Percentiles rank a stretch among this genome's conserved stretches.
phyloP scores from a whole-genome alignment of 2,797 vertebrate species.

The Sternotherus odoratus region DNA sequence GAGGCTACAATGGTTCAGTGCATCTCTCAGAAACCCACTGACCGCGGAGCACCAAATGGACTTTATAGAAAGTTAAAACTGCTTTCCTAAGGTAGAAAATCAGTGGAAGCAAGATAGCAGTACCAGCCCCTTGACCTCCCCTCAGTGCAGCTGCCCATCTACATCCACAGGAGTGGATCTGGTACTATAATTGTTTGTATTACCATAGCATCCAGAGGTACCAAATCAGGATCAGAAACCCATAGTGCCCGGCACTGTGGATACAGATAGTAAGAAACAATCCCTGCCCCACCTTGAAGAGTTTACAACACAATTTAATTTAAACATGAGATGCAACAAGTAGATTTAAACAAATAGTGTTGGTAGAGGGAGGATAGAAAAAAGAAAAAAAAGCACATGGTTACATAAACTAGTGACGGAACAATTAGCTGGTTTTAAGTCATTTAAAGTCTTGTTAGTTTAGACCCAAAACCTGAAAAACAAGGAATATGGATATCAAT shows the following conservation, averaged over 20 bases:
- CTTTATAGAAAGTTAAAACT: not conserved
- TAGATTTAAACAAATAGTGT: not conserved
- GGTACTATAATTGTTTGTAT: accelerated
- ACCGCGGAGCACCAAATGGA: not conserved
- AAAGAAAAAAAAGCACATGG: not conserved
- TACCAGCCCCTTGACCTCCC: not conserved
- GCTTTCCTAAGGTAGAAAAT: not conserved
- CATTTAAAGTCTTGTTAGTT: not conserved
- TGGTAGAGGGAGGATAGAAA: not conserved
- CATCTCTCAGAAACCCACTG: not conserved
- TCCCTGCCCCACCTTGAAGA: not conserved
- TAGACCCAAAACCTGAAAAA: not conserved
- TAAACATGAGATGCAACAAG: not conserved
- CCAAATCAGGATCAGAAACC: not conserved
- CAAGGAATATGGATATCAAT: not conserved
- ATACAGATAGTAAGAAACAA: not conserved
- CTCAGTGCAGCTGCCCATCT: not conserved
- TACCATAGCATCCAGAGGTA: not conserved
- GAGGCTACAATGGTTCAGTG: not conserved
- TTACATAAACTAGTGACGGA: not conserved
- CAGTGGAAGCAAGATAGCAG: not conserved
- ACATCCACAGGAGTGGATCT: not conserved
- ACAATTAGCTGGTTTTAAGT: not conserved
- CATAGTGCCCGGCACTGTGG: not conserved
- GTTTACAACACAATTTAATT: not conserved